phyloP scores from a whole-genome alignment of 2,797 vertebrate species.

The Danionella dracula region DNA sequence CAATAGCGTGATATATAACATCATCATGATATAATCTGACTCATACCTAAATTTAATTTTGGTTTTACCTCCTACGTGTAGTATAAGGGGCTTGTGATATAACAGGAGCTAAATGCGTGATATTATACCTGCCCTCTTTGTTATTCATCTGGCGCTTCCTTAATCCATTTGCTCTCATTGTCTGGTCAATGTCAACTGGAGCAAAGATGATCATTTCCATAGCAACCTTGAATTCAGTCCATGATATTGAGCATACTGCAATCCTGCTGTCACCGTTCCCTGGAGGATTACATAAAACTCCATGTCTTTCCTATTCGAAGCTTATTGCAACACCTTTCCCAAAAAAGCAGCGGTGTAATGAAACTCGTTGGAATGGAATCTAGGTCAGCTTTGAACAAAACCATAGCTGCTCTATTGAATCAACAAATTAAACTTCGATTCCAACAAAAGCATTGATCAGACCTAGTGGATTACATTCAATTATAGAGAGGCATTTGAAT shows the following conservation, averaged over 20 bases:
- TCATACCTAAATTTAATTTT: neutral
- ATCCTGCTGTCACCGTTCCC: constrained; percentile 12
- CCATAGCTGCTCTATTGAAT: constrained; percentile 26
- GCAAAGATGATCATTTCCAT: constrained; percentile 53
- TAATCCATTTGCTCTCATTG: constrained; percentile 19
- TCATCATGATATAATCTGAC: too few species aligned
- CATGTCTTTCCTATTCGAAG: constrained; percentile 15
- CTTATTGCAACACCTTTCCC: constrained; percentile 6
- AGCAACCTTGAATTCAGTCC: constrained; percentile 53
- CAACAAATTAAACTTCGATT: constrained; percentile 29
- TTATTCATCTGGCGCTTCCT: constrained; percentile 12
- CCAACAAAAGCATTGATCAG: constrained; percentile 18
- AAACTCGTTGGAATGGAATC: constrained; percentile 11
- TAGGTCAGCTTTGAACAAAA: constrained; percentile 23
- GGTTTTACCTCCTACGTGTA: neutral
- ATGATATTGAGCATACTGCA: constrained; percentile 28
- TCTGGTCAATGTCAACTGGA: constrained; percentile 51
- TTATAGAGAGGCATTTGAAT: constrained; percentile 42
- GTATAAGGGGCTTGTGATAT: neutral
- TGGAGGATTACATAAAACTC: constrained; percentile 32
- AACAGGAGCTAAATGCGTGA: constrained; percentile 1
- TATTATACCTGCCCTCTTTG: constrained; percentile 8
- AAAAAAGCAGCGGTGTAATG: neutral
- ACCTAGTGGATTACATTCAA: constrained; percentile 32
- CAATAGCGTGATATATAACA: too few species aligned